Evolutionary conservation across 2,113 vertebrate species (phyloP), one percentile per base, ranked within the genome.

Genomic region (Pristiophorus japonicus): DNA sequence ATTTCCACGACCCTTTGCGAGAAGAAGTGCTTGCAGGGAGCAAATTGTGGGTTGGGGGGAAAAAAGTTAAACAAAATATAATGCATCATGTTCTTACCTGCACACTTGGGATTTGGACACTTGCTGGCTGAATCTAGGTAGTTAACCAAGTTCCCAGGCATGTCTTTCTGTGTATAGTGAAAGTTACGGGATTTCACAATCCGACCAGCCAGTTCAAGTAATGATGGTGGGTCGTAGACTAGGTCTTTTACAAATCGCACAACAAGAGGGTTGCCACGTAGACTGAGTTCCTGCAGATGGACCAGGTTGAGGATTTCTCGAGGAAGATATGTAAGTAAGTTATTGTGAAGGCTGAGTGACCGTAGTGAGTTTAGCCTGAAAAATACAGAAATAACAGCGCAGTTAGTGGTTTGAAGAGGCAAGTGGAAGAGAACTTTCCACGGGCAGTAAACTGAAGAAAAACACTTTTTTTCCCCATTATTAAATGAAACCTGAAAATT

Each of bases 261-360:
- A n/a, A 99, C 99, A 97, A 99, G 96, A 0, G 99, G 99, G 97
- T 99, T 99, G 96, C 99, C 99, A 47, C 99, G 98, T 95, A 99
- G 98, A 96, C 99, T 99, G 96, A 99, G 97, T 97, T 99, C 99
- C 65, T 99, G 98, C 94, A 99, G 98, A 95, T 98, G 98, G 95
- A 99, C 98, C 96, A 99, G 97, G 97, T 98, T 98, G 95, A 98
- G 98, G 96, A 99, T 99, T 97, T 99, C 99, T 38, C 99, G 98
- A 27, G 99, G 99, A 95, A 99, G 98, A 97, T 99, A 99, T 0
- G 98, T 99, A 96, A 99, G 98, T 96, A 99, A 96, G 97, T 99
- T 99, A 97, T 99, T 99, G 97, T 99, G 99, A 63, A 99, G 98
- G 96, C 99, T 99, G 65, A 99, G 97, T 30, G 99, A 99, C 51